These are phyloP conservation scores for Nyctibius grandis DNA, from an alignment of 2,797 vertebrate species.

Conservation along the genomic window DNA sequence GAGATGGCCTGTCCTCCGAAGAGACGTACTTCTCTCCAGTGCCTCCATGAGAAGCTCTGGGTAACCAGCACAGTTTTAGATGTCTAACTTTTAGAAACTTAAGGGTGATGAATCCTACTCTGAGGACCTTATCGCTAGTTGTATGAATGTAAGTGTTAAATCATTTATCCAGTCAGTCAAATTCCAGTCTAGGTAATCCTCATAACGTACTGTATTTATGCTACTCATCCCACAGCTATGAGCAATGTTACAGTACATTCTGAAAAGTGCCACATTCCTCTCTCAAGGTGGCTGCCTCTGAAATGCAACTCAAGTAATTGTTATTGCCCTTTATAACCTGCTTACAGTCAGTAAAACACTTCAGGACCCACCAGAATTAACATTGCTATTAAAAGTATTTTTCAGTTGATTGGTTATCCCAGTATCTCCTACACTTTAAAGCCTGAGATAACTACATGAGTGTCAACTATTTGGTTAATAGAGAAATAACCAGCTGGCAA, in stretches of 20 bases:
- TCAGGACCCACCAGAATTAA: neutral
- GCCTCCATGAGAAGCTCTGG: neutral
- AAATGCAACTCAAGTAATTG: neutral
- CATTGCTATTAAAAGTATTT: neutral
- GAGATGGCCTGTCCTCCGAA: neutral
- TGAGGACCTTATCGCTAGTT: neutral
- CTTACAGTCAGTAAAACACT: neutral
- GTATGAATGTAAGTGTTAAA: neutral
- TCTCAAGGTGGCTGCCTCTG: neutral
- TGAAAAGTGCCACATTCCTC: neutral
- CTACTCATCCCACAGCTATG: neutral
- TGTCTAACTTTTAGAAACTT: neutral
- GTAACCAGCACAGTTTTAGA: neutral
- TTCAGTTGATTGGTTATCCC: conserved; percentile 26
- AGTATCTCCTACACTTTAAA: neutral
- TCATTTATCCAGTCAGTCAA: neutral
- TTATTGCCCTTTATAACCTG: neutral
- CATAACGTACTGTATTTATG: neutral
- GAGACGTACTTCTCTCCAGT: neutral
- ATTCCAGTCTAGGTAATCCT: neutral
- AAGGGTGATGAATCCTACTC: neutral
- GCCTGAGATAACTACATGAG: neutral
- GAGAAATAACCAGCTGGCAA: conserved; percentile 58
- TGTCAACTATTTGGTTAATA: conserved; percentile 48
- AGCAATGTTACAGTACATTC: neutral